These are phyloP conservation scores for Sebastiscus albofasciatus DNA, from an alignment of 2,797 vertebrate genomes.

Conservation along the genomic window DNA sequence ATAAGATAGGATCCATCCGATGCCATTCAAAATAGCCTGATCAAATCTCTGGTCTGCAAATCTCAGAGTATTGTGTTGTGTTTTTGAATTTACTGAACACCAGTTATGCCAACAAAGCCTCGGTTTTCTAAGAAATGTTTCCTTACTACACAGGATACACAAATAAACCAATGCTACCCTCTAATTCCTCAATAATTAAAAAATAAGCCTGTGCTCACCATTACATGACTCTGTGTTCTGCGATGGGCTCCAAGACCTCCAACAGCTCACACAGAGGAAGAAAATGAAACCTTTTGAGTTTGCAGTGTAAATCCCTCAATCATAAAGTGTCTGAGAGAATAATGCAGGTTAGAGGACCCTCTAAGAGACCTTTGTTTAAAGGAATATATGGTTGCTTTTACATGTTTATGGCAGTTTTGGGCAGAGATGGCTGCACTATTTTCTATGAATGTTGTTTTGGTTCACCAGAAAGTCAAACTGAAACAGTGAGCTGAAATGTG, in stretches of 20 bases:
- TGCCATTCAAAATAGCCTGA: constrained; percentile 69
- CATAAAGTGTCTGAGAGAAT: constrained; percentile 13
- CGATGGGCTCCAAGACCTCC: constrained; percentile 40
- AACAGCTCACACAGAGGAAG: constrained; percentile 2
- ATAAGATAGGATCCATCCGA: constrained; percentile 58
- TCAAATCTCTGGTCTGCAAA: constrained; percentile 62
- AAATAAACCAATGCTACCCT: constrained; percentile 78
- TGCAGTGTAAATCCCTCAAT: constrained; percentile 17
- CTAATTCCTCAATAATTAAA: constrained; percentile 83
- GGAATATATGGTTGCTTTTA: neutral
- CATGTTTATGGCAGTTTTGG: neutral
- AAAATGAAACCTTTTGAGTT: constrained; percentile 38
- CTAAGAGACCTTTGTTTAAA: neutral
- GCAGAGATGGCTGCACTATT: neutral
- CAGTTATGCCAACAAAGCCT: constrained; percentile 74
- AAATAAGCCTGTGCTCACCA: constrained; percentile 71
- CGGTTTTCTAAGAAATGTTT: constrained; percentile 70
- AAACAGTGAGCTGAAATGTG: neutral
- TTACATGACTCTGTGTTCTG: constrained; percentile 57
- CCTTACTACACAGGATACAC: constrained; percentile 76
- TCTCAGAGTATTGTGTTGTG: constrained; percentile 71
- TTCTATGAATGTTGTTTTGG: neutral
- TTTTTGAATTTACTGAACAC: constrained; percentile 75
- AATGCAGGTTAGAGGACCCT: neutral
- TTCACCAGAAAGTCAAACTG: neutral